Conservation (phyloP, 2,888 invertebrate species). For the Lacanobia wlatinum region DNA sequence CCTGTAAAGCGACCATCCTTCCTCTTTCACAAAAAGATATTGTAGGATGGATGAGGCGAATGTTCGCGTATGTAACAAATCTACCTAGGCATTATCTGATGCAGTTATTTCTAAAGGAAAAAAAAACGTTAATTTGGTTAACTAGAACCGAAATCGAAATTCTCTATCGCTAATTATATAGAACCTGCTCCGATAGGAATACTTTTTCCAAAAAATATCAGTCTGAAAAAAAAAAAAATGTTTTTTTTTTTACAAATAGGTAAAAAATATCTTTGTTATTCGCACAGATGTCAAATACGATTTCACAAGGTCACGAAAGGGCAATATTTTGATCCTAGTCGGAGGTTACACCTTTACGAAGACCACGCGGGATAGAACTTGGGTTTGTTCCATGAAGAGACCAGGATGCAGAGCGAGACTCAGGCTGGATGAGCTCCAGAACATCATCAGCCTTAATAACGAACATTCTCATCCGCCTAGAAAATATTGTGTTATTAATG, state of each 20-base stretch:
- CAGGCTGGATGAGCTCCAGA: background rate
- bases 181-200: no score
- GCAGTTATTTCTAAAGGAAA: background rate
- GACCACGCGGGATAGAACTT: slow-evolving; percentile 5
- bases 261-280: slow-evolving; percentile 6
- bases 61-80: background rate
- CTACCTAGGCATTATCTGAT: background rate
- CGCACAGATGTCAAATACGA: slow-evolving; percentile 34
- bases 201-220: no score
- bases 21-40: background rate
- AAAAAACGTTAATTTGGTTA: background rate
- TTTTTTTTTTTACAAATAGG: background rate
- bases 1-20: no score
- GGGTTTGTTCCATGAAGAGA: slow-evolving; percentile 65
- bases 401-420: slow-evolving; percentile 49
- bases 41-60: background rate
- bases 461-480: slow-evolving; percentile 50
- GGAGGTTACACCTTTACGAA: slow-evolving; percentile 69
- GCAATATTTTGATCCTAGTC: slow-evolving; percentile 64
- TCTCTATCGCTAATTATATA: background rate
- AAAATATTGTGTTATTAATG: slow-evolving; percentile 12
- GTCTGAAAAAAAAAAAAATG: no score
- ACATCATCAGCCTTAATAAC: slow-evolving; percentile 38
- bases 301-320: slow-evolving; percentile 50
- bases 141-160: background rate